Percentiles rank a stretch among this genome's conserved stretches.
Evolutionary conservation across 1,140 invertebrate species (phyloP).

Genomic region (Notospermus geniculatus): DNA sequence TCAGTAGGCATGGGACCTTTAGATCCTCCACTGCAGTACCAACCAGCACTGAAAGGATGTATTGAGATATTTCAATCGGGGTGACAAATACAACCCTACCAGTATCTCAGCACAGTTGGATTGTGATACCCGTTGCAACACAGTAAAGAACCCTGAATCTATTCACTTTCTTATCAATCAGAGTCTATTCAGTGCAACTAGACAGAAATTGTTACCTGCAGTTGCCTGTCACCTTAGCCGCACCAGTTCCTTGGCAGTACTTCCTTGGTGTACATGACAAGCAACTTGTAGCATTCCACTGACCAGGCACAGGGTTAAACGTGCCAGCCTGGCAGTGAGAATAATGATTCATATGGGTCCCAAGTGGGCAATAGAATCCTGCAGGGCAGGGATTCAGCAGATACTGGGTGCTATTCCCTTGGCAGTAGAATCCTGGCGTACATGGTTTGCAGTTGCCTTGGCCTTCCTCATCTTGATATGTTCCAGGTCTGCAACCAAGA

Average conservation of each 20-base stretch:
- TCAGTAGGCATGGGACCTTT: constrained; percentile 36
- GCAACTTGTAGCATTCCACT: constrained; percentile 36
- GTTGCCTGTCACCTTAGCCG: constrained; percentile 34
- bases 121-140: no score
- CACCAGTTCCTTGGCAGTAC: constrained; percentile 41
- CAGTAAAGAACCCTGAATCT: no score
- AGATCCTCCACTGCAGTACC: constrained; percentile 40
- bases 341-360: constrained; percentile 30
- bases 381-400: constrained; percentile 38
- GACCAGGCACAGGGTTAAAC: constrained; percentile 33
- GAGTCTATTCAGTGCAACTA: no score
- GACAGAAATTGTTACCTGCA: constrained; percentile 33
- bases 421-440: constrained; percentile 48
- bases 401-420: constrained; percentile 39
- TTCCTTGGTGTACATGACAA: constrained; percentile 36
- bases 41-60: constrained; percentile 35
- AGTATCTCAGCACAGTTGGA: no score
- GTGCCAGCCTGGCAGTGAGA: constrained; percentile 40
- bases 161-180: no score
- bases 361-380: constrained; percentile 46
- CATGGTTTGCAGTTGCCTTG: constrained; percentile 40
- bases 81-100: no score
- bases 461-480: constrained; percentile 42
- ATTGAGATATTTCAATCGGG: no score
- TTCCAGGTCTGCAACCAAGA: constrained; percentile 35